Base-by-base conservation (phyloP, 2,888 invertebrate genomes). In the Hydropsyche betteni region DNA sequence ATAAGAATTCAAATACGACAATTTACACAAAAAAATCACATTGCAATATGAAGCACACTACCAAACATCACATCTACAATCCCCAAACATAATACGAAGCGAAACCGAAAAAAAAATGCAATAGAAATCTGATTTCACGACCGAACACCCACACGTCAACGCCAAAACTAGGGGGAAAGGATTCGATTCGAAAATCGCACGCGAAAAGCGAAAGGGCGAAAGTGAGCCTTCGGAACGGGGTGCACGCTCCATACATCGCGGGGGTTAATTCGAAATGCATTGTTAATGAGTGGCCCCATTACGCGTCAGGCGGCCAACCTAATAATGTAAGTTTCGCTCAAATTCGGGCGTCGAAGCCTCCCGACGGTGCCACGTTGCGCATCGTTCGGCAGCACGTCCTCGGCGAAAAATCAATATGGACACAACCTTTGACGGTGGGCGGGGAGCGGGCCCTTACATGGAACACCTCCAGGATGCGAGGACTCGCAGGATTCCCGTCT, bases 371-470 rank as follows among this genome's bases (percentile, higher is more conserved):
- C 64, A 78, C 76, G 75, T 76, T 68, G 79, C 75, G 79, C 79
- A 71, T 77, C 77, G 76, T 72, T 72, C 76, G 74, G 68, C 76
- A 75, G 77, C 79, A 79, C 77, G 76, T 77, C 77, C 77, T 76
- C 76, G 77, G 74, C 78, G 79, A 75, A 79, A 79, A 79, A 79
- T 79, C 79, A 79, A 79, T 79, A 79, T 77, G 75, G 77, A 76
- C 77, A 76, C 77, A 76, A 76, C 79, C 79, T 76, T 75, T 64
- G 78, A 76, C 75, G 55, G 74, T 75, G 69, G 73, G 68, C 55
- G 64, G 53, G 51, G 53, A 53, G 51, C 69, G 61, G 75, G 79
- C 77, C 77, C 76, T 34, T 77, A 79, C 75, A 77, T 76, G 76
- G 76, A 79, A 79, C 76, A 76, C 77, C 77, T 77, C 74, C 10